Evolutionary conservation across 2,113 vertebrate species (phyloP).

Genomic region (Ctenodactylus gundi): DNA sequence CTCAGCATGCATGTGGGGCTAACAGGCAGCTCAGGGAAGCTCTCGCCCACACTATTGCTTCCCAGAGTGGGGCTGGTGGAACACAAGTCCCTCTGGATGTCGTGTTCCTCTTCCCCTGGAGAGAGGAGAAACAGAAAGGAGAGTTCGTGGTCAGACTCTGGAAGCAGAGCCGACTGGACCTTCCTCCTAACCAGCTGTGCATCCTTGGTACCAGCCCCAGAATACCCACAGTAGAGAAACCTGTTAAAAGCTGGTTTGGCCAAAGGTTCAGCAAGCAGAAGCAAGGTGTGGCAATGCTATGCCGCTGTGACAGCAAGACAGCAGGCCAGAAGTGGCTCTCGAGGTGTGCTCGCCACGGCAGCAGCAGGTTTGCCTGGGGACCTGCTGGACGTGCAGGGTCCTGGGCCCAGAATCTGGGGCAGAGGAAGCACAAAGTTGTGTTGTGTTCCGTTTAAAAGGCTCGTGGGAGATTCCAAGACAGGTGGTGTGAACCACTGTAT

Average conservation of each 20-base stretch:
- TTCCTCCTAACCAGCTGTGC: not conserved
- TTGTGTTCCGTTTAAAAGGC: not conserved
- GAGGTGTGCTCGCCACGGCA: not conserved
- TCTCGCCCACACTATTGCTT: not conserved
- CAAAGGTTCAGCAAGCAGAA: not conserved
- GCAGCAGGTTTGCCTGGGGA: not conserved
- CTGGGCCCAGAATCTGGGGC: not conserved
- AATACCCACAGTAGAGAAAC: not conserved
- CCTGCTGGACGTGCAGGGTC: not conserved
- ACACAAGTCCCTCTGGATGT: not conserved
- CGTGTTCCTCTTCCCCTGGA: not conserved
- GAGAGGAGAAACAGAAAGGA: not conserved
- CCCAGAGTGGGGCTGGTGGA: not conserved
- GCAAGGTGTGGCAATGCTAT: not conserved
- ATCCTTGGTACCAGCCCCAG: not conserved
- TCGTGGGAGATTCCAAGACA: not conserved
- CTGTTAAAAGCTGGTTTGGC: conserved; percentile 9
- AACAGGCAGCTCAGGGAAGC: not conserved
- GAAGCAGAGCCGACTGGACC: not conserved
- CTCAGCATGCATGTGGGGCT: not conserved
- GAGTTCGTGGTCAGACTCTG: not conserved
- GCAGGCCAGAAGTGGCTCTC: too few relatives aligned
- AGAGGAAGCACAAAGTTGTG: not conserved
- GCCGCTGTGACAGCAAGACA: not conserved
- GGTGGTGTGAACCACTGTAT: not conserved